Conservation (phyloP, 1,140 invertebrate species). For the Hycleus phaleratus region DNA sequence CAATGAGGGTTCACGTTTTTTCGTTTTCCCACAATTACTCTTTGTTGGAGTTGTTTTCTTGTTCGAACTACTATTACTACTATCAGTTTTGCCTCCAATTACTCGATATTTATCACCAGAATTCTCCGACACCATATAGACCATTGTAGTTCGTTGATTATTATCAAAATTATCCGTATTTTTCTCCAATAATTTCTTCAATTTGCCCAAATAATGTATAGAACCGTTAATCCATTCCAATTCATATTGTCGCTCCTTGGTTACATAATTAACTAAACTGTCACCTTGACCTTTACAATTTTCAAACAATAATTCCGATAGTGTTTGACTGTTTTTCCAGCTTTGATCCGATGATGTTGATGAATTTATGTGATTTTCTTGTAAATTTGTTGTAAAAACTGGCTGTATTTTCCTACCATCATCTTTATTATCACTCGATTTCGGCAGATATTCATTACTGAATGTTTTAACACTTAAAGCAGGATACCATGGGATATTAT, state of each 20-base stretch:
- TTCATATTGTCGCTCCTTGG: conserved; percentile 34
- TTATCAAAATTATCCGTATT: neutral
- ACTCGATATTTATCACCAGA: neutral
- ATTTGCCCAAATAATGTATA: conserved; percentile 32
- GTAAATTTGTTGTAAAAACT: conserved; percentile 6
- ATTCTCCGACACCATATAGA: conserved; percentile 19
- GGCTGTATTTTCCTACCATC: neutral
- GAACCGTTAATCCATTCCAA: conserved; percentile 36
- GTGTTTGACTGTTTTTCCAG: conserved; percentile 30
- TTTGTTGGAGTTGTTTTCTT: too few relatives aligned
- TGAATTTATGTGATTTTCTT: neutral
- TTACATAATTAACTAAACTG: conserved; percentile 29
- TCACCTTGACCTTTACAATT: conserved; percentile 20
- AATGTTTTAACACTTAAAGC: conserved; percentile 7
- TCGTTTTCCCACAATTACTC: too few relatives aligned
- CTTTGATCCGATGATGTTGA: conserved; percentile 10
- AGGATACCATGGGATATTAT: conserved; percentile 1
- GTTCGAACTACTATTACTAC: too few relatives aligned
- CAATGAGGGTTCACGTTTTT: too few relatives aligned
- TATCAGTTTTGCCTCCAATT: too few relatives aligned
- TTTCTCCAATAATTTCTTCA: conserved; percentile 30
- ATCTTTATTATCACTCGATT: neutral
- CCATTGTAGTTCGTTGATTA: conserved; percentile 18
- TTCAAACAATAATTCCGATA: conserved; percentile 28
- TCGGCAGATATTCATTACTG: conserved; percentile 4